phyloP scores from a whole-genome alignment of 2,797 vertebrate species.

The Lacerta viridis region DNA sequence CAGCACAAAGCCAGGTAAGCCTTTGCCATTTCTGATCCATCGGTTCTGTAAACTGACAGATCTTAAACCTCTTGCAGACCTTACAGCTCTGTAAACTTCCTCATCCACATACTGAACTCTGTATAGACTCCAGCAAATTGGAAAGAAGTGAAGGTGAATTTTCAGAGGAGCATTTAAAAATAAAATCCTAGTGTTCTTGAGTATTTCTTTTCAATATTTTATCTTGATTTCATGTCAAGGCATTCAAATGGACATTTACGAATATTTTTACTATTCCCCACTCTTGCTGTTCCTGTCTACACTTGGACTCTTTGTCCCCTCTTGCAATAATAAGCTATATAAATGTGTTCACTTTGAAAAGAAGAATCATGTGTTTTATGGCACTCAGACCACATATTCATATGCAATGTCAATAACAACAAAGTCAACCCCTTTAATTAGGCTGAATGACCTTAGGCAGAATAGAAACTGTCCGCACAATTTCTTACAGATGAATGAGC shows the following conservation, averaged over 20 bases:
- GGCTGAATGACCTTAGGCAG: conserved; percentile 39
- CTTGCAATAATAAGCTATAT: conserved; percentile 26
- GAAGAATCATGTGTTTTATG: conserved; percentile 10
- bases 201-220: neutral
- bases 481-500: conserved; percentile 38
- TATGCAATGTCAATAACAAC: conserved; percentile 41
- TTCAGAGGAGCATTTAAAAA: neutral
- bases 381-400: conserved; percentile 20
- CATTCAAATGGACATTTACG: conserved; percentile 11
- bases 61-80: neutral
- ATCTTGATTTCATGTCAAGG: neutral
- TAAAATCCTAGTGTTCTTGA: neutral
- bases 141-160: neutral
- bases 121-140: neutral
- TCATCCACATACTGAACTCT: neutral
- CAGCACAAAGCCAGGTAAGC: neutral
- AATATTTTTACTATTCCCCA: conserved; percentile 11
- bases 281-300: neutral
- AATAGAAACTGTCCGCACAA: conserved; percentile 20
- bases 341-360: neutral
- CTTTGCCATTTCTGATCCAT: neutral
- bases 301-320: neutral
- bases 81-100: neutral
- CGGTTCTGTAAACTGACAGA: neutral
- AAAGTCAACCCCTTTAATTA: conserved; percentile 52